Conservation (phyloP, 2,797 vertebrate species). For the Sebastes oblongus region DNA sequence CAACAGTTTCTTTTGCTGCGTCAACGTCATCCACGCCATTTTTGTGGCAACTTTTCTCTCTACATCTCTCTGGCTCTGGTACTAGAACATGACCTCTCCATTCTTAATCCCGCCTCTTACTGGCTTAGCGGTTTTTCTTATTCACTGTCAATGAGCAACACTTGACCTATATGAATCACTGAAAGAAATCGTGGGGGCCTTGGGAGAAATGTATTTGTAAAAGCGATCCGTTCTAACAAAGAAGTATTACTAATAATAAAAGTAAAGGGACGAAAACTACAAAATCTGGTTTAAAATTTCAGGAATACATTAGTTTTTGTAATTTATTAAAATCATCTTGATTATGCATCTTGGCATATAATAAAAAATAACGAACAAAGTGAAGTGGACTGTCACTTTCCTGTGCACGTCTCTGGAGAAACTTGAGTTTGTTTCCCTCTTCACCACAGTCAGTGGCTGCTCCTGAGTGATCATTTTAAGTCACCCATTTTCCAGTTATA, state of each 20-base stretch:
- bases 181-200: neutral
- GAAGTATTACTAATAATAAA: neutral
- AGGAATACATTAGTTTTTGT: neutral
- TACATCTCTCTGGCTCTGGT: neutral
- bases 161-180: neutral
- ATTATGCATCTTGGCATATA: neutral
- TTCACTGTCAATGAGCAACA: neutral
- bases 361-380: neutral
- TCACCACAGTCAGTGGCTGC: neutral
- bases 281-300: neutral
- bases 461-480: conserved; percentile 7
- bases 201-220: neutral
- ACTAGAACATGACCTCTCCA: neutral
- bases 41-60: neutral
- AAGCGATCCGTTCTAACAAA: neutral
- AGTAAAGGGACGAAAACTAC: neutral
- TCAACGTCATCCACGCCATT: neutral
- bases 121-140: neutral
- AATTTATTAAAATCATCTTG: neutral
- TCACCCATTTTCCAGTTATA: conserved; percentile 41
- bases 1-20: neutral
- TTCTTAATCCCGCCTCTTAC: neutral
- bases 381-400: neutral
- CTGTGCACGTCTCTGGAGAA: neutral
- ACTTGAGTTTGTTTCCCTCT: neutral